These are phyloP conservation scores for Amiota minor DNA, from an alignment of 2,888 invertebrate species.

Conservation along the genomic window DNA sequence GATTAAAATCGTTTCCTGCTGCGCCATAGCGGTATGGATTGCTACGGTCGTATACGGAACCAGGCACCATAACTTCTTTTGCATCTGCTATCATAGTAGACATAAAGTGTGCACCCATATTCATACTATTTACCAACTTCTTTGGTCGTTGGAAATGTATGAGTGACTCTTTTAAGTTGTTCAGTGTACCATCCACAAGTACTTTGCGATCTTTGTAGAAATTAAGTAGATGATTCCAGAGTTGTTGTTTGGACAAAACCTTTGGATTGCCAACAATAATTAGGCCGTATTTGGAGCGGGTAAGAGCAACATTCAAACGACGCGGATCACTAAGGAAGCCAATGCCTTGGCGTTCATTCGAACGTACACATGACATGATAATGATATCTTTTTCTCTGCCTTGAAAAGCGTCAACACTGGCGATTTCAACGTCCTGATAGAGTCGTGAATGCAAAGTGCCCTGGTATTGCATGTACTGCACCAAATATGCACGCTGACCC, in stretches of 20 bases:
- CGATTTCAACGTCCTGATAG: conserved; percentile 99
- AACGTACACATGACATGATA: conserved; percentile 98
- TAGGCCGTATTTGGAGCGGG: conserved; percentile 96
- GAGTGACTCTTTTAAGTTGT: conserved; percentile 95
- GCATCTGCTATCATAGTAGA: conserved; percentile 97
- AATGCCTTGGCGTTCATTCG: conserved; percentile 97
- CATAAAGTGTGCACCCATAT: conserved; percentile 98
- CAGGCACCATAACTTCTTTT: conserved; percentile 93
- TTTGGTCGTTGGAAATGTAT: conserved; percentile 98
- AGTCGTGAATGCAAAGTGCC: conserved; percentile 96
- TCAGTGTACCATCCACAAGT: conserved; percentile 96
- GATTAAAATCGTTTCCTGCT: conserved; percentile 43
- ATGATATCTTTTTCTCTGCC: conserved; percentile 99
- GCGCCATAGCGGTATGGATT: conserved; percentile 64
- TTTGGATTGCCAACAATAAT: conserved; percentile 99
- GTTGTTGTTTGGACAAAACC: conserved; percentile 96
- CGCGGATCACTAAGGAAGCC: conserved; percentile 99
- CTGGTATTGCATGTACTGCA: conserved; percentile 99
- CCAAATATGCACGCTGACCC: conserved; percentile 97
- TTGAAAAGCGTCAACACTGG: conserved; percentile 99
- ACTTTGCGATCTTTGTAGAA: conserved; percentile 97
- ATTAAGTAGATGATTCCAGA: conserved; percentile 98
- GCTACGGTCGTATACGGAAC: conserved; percentile 92
- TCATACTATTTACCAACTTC: conserved; percentile 93
- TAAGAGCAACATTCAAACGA: conserved; percentile 97